A percentile compares a stretch with the other conserved stretches of the same genome.
These are phyloP conservation scores for Typhlomys cinereus DNA, from an alignment of 2,113 vertebrate genomes.

Conservation along the genomic window DNA sequence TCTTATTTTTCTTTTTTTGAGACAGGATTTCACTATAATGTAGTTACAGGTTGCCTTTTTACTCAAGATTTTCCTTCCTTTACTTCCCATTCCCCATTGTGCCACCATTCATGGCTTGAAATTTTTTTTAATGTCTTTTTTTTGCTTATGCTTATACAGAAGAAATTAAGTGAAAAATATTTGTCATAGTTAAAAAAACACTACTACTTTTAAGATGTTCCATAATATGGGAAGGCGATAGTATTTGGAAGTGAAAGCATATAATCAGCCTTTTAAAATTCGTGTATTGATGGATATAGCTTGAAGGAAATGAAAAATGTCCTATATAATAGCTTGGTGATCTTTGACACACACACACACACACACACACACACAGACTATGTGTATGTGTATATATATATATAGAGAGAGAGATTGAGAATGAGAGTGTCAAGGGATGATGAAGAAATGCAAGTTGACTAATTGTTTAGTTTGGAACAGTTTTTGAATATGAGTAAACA, in stretches of 20 bases:
- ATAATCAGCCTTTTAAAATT: slow-evolving; percentile 3
- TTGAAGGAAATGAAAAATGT: too few species aligned
- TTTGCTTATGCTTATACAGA: not conserved
- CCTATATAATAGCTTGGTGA: too few species aligned
- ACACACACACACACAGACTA: not conserved
- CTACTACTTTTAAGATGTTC: not conserved
- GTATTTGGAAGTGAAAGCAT: slow-evolving; percentile 2
- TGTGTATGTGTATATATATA: not conserved
- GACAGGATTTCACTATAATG: not conserved
- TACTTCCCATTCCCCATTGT: not conserved
- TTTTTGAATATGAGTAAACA: slow-evolving; percentile 6
- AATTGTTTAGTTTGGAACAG: not conserved
- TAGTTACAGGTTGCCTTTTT: not conserved
- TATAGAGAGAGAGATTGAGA: too few species aligned
- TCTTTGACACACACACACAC: too few species aligned
- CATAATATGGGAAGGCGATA: not conserved
- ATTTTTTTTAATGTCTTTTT: not conserved
- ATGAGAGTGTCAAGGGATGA: too few species aligned
- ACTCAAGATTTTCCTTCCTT: not conserved
- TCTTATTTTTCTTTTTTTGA: not conserved
- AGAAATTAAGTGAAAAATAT: slow-evolving; percentile 25
- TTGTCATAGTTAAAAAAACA: slow-evolving; percentile 15
- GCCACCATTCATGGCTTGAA: not conserved
- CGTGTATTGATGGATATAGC: not conserved
- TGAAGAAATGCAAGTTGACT: slow-evolving; percentile 29